phyloP scores from a whole-genome alignment of 2,797 vertebrate genomes.

The Enteromius argenteus region DNA sequence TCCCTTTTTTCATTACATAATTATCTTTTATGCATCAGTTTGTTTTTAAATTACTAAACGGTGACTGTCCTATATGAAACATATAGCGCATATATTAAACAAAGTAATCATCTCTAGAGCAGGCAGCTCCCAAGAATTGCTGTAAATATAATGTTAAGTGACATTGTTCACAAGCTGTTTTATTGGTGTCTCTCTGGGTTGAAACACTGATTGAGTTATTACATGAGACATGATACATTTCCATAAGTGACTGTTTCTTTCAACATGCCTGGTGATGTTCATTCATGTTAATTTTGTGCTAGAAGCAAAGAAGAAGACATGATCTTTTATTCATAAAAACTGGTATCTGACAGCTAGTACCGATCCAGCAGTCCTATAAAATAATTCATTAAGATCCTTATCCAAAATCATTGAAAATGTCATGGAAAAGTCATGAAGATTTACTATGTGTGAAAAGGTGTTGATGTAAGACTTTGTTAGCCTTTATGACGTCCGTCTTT shows the following conservation, averaged over 20 bases:
- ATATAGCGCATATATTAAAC: background rate
- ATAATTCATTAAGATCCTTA: background rate
- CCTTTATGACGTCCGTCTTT: background rate
- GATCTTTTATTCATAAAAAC: background rate
- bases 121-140: background rate
- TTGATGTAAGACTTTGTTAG: constrained; percentile 1
- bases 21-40: background rate
- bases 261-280: background rate
- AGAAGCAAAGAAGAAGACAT: background rate
- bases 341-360: background rate
- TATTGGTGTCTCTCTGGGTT: background rate
- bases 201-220: background rate
- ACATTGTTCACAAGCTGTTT: background rate
- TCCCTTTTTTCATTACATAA: background rate
- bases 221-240: background rate
- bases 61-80: background rate
- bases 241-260: background rate
- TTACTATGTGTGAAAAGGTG: background rate
- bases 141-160: background rate
- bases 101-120: background rate
- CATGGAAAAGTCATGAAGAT: constrained; percentile 4
- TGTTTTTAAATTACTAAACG: background rate
- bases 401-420: background rate
- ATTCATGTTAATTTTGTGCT: background rate
- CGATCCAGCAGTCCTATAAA: background rate